A percentile compares a stretch with the other conserved stretches of the same genome.
These are phyloP conservation scores for Remorina albescens DNA, from an alignment of 2,797 vertebrate genomes.

Conservation along the genomic window DNA sequence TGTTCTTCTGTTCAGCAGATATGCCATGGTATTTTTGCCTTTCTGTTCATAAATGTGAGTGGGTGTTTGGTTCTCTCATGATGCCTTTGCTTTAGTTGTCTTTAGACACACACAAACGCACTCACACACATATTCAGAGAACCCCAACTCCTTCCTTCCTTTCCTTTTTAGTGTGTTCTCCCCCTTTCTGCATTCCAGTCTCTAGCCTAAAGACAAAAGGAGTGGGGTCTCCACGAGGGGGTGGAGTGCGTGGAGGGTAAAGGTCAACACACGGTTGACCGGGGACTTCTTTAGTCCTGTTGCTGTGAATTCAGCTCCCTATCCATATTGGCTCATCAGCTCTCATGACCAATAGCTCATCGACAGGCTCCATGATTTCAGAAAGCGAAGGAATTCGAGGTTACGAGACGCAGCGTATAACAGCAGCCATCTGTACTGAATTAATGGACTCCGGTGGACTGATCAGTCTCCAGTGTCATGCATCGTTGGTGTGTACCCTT, in stretches of 20 bases:
- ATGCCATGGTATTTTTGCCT: constrained; percentile 18
- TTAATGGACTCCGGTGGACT: constrained; percentile 51
- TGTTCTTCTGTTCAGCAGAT: constrained; percentile 35
- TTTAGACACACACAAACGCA: constrained; percentile 8
- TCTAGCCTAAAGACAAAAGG: constrained; percentile 65
- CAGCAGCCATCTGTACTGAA: constrained; percentile 55
- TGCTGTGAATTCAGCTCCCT: constrained; percentile 38
- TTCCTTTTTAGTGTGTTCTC: constrained; percentile 16
- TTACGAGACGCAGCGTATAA: constrained; percentile 29
- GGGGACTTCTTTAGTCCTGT: constrained; percentile 28
- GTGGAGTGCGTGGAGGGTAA: constrained; percentile 23
- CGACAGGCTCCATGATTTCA: constrained; percentile 45
- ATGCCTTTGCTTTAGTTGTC: constrained; percentile 52
- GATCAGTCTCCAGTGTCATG: constrained; percentile 58
- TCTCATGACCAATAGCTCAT: constrained; percentile 33
- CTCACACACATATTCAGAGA: constrained; percentile 9
- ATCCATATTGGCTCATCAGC: constrained; percentile 41
- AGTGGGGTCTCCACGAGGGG: constrained; percentile 41
- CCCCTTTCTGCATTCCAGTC: constrained; percentile 69
- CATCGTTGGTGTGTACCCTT: constrained; percentile 59
- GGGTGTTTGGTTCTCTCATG: constrained; percentile 49
- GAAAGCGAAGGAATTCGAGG: constrained; percentile 46
- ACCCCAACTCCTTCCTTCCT: constrained; percentile 29
- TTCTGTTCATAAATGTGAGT: constrained; percentile 40
- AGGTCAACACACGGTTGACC: constrained; percentile 10